These are phyloP conservation scores for Nasalis larvatus DNA, from an alignment of 2,113 vertebrate species.

Conservation along the genomic window DNA sequence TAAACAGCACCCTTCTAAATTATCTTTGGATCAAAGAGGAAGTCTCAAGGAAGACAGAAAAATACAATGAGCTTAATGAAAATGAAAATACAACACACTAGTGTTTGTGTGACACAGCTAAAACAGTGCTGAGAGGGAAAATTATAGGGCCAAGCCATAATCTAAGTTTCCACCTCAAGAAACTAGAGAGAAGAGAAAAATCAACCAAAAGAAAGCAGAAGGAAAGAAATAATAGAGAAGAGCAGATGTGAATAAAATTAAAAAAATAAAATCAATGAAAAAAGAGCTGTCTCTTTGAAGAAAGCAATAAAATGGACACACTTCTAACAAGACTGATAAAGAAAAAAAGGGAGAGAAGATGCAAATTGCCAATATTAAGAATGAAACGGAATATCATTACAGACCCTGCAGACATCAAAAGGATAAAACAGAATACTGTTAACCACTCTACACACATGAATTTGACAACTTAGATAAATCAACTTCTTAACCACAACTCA, in stretches of 20 bases:
- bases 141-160: background rate
- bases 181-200: background rate
- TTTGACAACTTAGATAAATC: background rate
- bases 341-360: background rate
- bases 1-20: background rate
- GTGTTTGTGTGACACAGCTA: background rate
- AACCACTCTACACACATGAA: background rate
- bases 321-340: background rate
- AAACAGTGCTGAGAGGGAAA: background rate
- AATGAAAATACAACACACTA: background rate
- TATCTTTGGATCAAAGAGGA: background rate
- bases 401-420: background rate
- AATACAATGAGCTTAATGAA: background rate
- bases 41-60: background rate
- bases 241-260: background rate
- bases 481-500: background rate
- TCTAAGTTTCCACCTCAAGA: background rate
- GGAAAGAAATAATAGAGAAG: background rate
- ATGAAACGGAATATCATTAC: background rate
- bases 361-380: background rate
- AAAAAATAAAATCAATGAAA: background rate
- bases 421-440: no score
- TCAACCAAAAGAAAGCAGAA: background rate
- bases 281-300: background rate
- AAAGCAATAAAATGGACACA: background rate